Conservation (phyloP, 2,797 vertebrate species). For the Premnoplex brunnescens region DNA sequence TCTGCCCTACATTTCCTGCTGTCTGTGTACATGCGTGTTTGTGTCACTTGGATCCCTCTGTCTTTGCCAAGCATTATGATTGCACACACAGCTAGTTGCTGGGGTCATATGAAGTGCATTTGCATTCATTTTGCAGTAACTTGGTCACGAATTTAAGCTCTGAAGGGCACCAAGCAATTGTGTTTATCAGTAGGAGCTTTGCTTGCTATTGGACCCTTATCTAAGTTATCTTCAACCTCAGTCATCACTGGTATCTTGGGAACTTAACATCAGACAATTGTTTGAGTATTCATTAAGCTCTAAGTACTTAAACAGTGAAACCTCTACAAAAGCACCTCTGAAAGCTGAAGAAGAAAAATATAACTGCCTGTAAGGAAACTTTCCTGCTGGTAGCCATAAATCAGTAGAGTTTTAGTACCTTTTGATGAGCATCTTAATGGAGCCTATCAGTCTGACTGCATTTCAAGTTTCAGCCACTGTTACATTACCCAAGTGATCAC, state of each 20-base stretch:
- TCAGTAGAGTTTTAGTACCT: constrained; percentile 15
- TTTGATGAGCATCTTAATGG: constrained; percentile 1
- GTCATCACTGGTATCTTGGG: background rate
- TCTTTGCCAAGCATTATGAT: background rate
- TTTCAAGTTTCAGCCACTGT: background rate
- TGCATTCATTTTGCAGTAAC: background rate
- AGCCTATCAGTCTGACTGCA: background rate
- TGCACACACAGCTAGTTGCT: background rate
- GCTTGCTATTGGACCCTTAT: background rate
- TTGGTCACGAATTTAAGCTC: background rate
- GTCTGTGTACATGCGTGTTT: background rate
- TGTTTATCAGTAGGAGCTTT: background rate
- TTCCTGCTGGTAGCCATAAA: background rate
- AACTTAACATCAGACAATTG: background rate
- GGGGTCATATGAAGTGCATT: background rate
- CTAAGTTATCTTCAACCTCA: background rate
- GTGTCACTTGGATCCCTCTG: background rate
- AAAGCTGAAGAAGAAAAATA: constrained; percentile 10
- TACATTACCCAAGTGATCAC: background rate
- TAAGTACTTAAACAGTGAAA: constrained; percentile 6
- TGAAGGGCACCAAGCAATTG: background rate
- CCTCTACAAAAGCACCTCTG: background rate
- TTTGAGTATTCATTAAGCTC: background rate
- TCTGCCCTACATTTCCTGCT: background rate
- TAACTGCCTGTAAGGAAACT: background rate